Evolutionary conservation across 2,797 vertebrate genomes (phyloP).

Genomic region (Rhinella marina): DNA sequence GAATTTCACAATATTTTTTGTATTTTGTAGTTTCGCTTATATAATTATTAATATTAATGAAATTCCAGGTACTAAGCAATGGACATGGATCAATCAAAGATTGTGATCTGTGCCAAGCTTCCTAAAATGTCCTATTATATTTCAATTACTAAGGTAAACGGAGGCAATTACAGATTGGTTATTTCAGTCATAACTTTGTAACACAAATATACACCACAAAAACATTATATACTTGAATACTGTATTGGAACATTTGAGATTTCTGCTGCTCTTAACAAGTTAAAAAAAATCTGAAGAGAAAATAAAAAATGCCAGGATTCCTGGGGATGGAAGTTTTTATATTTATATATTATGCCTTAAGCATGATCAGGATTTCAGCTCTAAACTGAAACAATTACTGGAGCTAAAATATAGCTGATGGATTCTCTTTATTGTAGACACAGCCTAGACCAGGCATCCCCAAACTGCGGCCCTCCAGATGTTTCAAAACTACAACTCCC

Average conservation of each 20-base stretch:
- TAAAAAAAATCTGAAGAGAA: neutral
- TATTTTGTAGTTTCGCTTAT: no score
- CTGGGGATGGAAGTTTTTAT: neutral
- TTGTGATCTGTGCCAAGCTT: neutral
- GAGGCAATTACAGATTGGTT: neutral
- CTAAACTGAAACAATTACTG: neutral
- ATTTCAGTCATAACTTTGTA: neutral
- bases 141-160: neutral
- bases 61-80: neutral
- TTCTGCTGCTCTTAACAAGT: neutral
- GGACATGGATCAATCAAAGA: neutral
- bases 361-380: neutral
- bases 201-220: neutral
- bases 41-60: neutral
- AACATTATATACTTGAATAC: neutral
- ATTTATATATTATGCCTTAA: slow-evolving; percentile 4
- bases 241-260: neutral
- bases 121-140: neutral
- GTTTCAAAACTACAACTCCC: no score
- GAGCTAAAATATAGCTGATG: neutral
- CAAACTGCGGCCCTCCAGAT: no score
- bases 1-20: no score
- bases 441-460: neutral
- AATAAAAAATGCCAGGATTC: neutral
- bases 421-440: neutral